Evolutionary conservation across 2,113 vertebrate genomes (phyloP).

Genomic region (Gambusia holbrooki): DNA sequence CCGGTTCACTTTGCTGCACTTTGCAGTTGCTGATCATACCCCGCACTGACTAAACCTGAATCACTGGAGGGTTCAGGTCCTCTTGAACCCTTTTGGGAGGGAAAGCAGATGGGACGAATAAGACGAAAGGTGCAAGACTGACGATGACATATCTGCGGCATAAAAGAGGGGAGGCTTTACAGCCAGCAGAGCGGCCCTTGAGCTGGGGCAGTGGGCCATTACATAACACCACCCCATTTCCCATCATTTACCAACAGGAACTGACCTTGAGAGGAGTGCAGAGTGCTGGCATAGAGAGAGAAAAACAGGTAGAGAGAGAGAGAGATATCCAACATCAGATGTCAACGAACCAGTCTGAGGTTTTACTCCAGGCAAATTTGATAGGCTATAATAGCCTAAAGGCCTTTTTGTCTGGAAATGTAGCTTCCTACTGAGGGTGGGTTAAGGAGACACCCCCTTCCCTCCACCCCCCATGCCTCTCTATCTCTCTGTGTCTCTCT

Average conservation of each 20-base stretch:
- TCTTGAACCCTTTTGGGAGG: background rate
- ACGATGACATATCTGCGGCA: background rate
- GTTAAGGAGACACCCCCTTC: slow-evolving; percentile 26
- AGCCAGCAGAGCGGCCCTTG: slow-evolving; percentile 33
- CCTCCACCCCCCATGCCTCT: slow-evolving; percentile 1
- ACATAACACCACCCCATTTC: slow-evolving; percentile 63
- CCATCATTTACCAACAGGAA: slow-evolving; percentile 63
- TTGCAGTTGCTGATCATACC: slow-evolving; percentile 25
- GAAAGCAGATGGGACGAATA: background rate
- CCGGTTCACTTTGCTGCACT: slow-evolving; percentile 49
- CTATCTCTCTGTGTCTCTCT: background rate
- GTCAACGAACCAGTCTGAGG: background rate
- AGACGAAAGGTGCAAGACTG: slow-evolving; percentile 18
- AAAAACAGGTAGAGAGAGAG: no score
- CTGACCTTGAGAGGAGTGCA: slow-evolving; percentile 78
- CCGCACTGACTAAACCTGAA: slow-evolving; percentile 58
- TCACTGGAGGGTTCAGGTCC: slow-evolving; percentile 54
- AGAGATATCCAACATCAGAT: background rate
- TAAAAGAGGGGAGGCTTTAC: slow-evolving; percentile 10
- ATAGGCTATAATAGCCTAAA: background rate
- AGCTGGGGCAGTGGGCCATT: slow-evolving; percentile 47
- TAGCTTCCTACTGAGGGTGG: slow-evolving; percentile 30
- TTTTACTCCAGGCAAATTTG: slow-evolving; percentile 7
- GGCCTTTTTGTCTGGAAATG: background rate
- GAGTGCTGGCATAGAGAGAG: slow-evolving; percentile 25